Conservation (phyloP, 2,888 invertebrate species). For the Phyllotreta striolata region DNA sequence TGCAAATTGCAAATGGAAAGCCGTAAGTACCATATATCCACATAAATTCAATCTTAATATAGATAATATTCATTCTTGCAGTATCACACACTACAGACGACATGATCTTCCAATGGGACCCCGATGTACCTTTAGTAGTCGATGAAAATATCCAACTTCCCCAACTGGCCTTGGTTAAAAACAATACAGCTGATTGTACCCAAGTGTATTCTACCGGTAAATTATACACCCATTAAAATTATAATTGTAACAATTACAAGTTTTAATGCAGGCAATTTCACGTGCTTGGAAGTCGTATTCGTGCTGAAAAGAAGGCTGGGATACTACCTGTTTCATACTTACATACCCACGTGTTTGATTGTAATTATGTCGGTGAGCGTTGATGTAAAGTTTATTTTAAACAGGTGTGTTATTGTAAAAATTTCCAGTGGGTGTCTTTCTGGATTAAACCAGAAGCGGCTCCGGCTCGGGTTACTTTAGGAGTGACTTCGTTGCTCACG, state of each 20-base stretch:
- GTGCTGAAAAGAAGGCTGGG: constrained; percentile 87
- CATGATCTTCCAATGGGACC: constrained; percentile 93
- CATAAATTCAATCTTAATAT: background rate
- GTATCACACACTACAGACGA: constrained; percentile 95
- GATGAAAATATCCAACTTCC: constrained; percentile 91
- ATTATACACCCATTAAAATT: constrained; percentile 1
- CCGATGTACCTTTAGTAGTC: constrained; percentile 86
- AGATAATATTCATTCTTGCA: constrained; percentile 62
- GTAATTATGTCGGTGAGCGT: constrained; percentile 89
- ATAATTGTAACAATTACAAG: background rate
- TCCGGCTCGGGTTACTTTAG: constrained; percentile 90
- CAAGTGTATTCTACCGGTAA: constrained; percentile 90
- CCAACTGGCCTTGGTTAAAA: constrained; percentile 84
- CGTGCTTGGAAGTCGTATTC: constrained; percentile 90
- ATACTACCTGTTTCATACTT: constrained; percentile 92
- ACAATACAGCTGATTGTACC: constrained; percentile 89
- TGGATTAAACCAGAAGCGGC: constrained; percentile 96
- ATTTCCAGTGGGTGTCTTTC: constrained; percentile 86
- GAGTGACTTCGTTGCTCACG: constrained; percentile 88
- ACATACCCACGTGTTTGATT: constrained; percentile 92
- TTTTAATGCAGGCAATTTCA: constrained; percentile 78
- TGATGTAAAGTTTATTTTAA: background rate
- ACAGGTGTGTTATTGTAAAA: background rate
- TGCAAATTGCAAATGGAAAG: constrained; percentile 96
- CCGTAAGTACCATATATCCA: constrained; percentile 72